Evolutionary conservation across 2,888 invertebrate genomes (phyloP), one percentile per base, ranked within the genome.

Genomic region (Hydrotaea diabolus): DNA sequence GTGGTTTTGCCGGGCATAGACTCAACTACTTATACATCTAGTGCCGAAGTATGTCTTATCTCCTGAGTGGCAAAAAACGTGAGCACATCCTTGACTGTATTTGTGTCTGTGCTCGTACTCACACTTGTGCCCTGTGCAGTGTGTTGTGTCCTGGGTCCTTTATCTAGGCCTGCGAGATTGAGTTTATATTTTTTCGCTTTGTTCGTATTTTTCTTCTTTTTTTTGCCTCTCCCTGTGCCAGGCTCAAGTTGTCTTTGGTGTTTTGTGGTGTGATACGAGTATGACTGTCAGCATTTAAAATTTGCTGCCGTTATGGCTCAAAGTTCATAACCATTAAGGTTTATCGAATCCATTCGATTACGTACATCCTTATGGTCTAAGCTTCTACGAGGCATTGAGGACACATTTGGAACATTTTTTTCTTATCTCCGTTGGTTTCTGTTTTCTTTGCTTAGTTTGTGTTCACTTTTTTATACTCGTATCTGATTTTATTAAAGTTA

Each of bases 331-430:
- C 72, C 64, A 84, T 81, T 78, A 84, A 81, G 66, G 39, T 73
- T 78, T 76, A 81, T 84, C 31, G 66, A 76, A 81, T 64, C 55
- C 75, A 75, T 77, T 81, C 80, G 71, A 84, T 80, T 75, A 83
- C 49, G 17, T 69, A 80, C 43, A 43, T 75, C 46, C 77, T 81
- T 78, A 78, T 77, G 55, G 77, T 55, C 75, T 75, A 74, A 69
- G 77, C 43, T 21, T 55, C 64, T 31, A 49, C 66, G n/a, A n/a
- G n/a, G n/a, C 76, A 75, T 57, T 75, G 11, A 21, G 36, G 43
- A 23, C 17, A 4, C n/a, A 80, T 8, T 75, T 49, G 31, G 36
- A 1, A 36, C 23, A 4, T 31, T 19, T 55, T 76, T 64, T 39
- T 4, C 39, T 39, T 13, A 11, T 39, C 39, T 39, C 39, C 5